These are phyloP conservation scores for Chromoteleia sp. DNA, from an alignment of 2,888 invertebrate species.

Conservation along the genomic window DNA sequence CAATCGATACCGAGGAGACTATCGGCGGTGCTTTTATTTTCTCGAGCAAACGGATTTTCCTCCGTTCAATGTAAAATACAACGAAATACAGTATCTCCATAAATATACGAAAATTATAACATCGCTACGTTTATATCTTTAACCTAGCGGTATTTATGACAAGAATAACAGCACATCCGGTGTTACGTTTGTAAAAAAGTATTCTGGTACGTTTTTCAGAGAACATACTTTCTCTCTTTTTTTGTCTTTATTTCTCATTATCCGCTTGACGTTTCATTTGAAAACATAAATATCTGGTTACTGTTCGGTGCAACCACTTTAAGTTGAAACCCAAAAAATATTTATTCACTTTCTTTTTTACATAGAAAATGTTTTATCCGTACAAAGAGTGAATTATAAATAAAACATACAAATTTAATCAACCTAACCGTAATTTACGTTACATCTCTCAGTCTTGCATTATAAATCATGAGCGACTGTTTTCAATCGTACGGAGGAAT, in stretches of 20 bases:
- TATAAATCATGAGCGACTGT: constrained; percentile 38
- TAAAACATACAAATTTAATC: neutral
- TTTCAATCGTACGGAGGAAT: constrained; percentile 30
- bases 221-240: constrained; percentile 6
- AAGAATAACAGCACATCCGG: constrained; percentile 38
- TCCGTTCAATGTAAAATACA: constrained; percentile 29
- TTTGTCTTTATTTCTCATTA: neutral
- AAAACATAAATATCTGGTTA: neutral
- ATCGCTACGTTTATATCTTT: constrained; percentile 27
- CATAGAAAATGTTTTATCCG: no score
- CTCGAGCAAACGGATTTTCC: constrained; percentile 14
- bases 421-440: constrained; percentile 6
- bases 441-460: constrained; percentile 11
- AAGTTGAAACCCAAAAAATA: neutral
- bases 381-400: neutral
- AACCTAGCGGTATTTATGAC: constrained; percentile 28
- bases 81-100: constrained; percentile 44
- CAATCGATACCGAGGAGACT: no score
- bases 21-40: neutral
- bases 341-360: no score
- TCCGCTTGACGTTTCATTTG: neutral
- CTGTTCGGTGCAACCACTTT: neutral
- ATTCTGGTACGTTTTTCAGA: constrained; percentile 20
- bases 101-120: constrained; percentile 44
- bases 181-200: constrained; percentile 26